Evolutionary conservation across 1,140 invertebrate genomes (phyloP).

Genomic region (Drosophila oshimai): DNA sequence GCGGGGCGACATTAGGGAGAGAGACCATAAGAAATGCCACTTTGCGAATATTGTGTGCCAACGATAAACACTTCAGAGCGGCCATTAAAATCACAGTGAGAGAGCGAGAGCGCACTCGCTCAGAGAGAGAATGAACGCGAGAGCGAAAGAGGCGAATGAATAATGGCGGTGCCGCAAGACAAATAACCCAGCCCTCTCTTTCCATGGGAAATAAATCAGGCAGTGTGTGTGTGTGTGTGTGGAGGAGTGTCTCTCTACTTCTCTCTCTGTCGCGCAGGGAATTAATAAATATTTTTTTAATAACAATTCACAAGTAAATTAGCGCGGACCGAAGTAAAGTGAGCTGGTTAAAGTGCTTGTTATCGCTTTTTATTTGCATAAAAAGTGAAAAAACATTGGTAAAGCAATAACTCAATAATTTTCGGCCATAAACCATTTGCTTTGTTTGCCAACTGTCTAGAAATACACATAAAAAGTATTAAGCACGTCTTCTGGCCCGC

Average conservation of each 20-base stretch:
- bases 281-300: conserved; percentile 42
- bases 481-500: conserved; percentile 58
- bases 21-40: conserved; percentile 73
- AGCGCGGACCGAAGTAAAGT: conserved; percentile 5
- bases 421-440: conserved; percentile 52
- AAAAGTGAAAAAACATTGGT: not conserved
- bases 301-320: conserved; percentile 27
- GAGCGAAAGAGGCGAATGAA: conserved; percentile 64
- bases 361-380: not conserved
- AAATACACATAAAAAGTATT: conserved; percentile 57
- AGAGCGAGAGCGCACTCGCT: conserved; percentile 48
- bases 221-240: conserved; percentile 18
- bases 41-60: conserved; percentile 82
- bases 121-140: conserved; percentile 44
- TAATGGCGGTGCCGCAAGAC: conserved; percentile 82
- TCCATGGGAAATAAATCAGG: conserved; percentile 76
- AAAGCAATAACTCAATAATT: conserved; percentile 63
- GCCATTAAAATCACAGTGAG: conserved; percentile 82
- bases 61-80: conserved; percentile 83
- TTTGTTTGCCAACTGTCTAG: conserved; percentile 48
- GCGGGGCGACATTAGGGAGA: conserved; percentile 52
- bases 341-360: not conserved
- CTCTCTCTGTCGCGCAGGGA: not conserved
- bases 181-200: conserved; percentile 79
- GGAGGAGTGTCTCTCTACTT: conserved; percentile 23